A percentile compares a stretch with the other conserved stretches of the same genome.
These are phyloP conservation scores for Myxocyprinus asiaticus DNA, from an alignment of 2,113 vertebrate genomes.

Conservation along the genomic window DNA sequence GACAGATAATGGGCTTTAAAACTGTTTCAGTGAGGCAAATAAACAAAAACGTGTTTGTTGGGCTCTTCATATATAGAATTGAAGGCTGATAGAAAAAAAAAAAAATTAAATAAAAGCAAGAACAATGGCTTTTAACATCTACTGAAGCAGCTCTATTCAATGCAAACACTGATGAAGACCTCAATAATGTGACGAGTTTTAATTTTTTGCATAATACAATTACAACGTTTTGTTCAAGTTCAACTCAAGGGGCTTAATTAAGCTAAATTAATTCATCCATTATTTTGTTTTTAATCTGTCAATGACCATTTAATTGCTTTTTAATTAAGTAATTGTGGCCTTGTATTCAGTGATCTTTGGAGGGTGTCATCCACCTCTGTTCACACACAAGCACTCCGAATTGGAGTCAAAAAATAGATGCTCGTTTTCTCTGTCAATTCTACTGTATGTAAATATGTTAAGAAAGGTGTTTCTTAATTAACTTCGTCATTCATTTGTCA, in stretches of 20 bases:
- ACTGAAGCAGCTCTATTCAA: constrained; percentile 11
- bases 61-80: constrained; percentile 18
- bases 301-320: constrained; percentile 47
- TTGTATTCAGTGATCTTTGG: background rate
- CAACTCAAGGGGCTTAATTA: too few relatives aligned
- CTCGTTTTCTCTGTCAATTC: too few relatives aligned
- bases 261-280: constrained; percentile 46
- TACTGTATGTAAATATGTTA: too few relatives aligned
- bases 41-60: constrained; percentile 26
- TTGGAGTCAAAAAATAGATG: background rate
- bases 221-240: constrained; percentile 47
- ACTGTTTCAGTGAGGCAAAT: constrained; percentile 20
- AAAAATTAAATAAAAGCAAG: constrained; percentile 5
- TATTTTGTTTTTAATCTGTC: constrained; percentile 35
- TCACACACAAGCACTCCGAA: background rate
- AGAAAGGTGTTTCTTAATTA: too few relatives aligned
- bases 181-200: too few relatives aligned
- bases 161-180: background rate
- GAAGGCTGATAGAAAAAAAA: constrained; percentile 5
- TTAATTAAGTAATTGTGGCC: background rate
- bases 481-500: too few relatives aligned
- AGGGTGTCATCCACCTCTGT: too few relatives aligned
- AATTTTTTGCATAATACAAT: constrained; percentile 3
- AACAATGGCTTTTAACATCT: constrained; percentile 17
- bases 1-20: constrained; percentile 32